These are phyloP conservation scores for Oncorhynchus nerka DNA, from an alignment of 2,113 vertebrate genomes.

Conservation along the genomic window DNA sequence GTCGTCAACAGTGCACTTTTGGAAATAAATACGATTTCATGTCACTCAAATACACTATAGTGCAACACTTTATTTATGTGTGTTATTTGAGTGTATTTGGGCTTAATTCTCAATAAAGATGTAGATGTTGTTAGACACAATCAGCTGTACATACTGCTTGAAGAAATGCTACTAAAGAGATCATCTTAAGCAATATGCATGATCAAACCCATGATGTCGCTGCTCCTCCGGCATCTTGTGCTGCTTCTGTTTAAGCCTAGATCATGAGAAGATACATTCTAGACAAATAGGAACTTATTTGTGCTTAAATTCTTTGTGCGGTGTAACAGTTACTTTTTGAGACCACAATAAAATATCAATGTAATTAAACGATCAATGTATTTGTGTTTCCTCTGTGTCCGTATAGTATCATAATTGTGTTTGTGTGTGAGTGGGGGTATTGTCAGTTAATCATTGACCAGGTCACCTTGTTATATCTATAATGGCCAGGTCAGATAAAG, in stretches of 20 bases:
- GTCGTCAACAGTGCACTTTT: slow-evolving; percentile 50
- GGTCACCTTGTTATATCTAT: no score
- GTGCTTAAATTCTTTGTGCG: slow-evolving; percentile 60
- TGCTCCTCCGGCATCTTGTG: slow-evolving; percentile 23
- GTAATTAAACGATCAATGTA: slow-evolving; percentile 22
- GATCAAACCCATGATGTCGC: slow-evolving; percentile 41
- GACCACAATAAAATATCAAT: slow-evolving; percentile 59
- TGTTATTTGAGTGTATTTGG: slow-evolving; percentile 24
- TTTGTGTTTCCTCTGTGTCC: not conserved
- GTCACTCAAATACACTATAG: slow-evolving; percentile 13
- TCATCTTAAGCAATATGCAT: slow-evolving; percentile 52
- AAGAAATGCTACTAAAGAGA: slow-evolving; percentile 31
- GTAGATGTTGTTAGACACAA: slow-evolving; percentile 48
- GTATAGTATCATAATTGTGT: not conserved
- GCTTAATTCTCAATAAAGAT: slow-evolving; percentile 15
- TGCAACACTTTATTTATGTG: slow-evolving; percentile 34
- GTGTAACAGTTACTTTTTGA: slow-evolving; percentile 61
- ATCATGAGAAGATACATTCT: slow-evolving; percentile 13
- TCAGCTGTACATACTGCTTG: slow-evolving; percentile 66
- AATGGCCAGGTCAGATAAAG: no score
- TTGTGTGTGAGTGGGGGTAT: not conserved
- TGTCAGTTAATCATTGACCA: no score
- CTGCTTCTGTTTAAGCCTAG: slow-evolving; percentile 21
- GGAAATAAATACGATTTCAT: slow-evolving; percentile 36
- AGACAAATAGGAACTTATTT: slow-evolving; percentile 19